Percentiles rank a stretch among this genome's conserved stretches.
Evolutionary conservation across 1,140 invertebrate species (phyloP).

Genomic region (Aphaenogaster floridana): DNA sequence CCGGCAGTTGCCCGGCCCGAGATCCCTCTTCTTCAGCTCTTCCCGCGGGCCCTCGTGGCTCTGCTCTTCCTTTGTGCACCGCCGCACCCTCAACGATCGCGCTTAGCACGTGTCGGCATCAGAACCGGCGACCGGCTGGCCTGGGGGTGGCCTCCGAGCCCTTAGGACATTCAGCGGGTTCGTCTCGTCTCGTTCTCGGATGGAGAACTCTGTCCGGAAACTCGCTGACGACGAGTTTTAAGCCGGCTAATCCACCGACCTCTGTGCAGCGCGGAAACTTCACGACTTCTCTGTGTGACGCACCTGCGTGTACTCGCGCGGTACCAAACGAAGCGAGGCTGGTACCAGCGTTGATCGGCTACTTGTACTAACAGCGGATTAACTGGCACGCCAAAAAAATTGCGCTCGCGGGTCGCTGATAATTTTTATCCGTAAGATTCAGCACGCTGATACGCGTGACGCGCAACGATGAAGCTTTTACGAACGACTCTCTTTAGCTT

Average conservation of each 20-base stretch:
- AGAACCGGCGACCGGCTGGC: slow-evolving; percentile 48
- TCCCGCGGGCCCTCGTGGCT: slow-evolving; percentile 67
- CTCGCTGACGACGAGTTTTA: background rate
- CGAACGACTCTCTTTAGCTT: background rate
- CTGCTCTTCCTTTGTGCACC: slow-evolving; percentile 40
- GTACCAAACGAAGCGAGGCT: slow-evolving; percentile 12
- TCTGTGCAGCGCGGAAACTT: background rate
- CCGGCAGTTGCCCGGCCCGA: slow-evolving; percentile 73
- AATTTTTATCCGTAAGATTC: background rate
- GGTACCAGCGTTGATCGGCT: slow-evolving; percentile 13
- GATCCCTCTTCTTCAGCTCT: slow-evolving; percentile 73
- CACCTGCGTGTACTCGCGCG: slow-evolving; percentile 23
- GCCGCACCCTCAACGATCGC: slow-evolving; percentile 61
- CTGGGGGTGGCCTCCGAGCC: background rate
- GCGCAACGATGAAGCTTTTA: background rate
- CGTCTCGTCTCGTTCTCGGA: background rate
- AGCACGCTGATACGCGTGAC: background rate
- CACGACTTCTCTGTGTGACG: background rate
- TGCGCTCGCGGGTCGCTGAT: background rate
- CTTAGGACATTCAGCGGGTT: slow-evolving; percentile 43
- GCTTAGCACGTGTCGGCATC: slow-evolving; percentile 58
- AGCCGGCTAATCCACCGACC: background rate
- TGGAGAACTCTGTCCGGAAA: background rate
- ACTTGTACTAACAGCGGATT: background rate
- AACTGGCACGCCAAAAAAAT: background rate